Evolutionary conservation across 2,797 vertebrate species (phyloP).

Genomic region (Antrozous pallidus): DNA sequence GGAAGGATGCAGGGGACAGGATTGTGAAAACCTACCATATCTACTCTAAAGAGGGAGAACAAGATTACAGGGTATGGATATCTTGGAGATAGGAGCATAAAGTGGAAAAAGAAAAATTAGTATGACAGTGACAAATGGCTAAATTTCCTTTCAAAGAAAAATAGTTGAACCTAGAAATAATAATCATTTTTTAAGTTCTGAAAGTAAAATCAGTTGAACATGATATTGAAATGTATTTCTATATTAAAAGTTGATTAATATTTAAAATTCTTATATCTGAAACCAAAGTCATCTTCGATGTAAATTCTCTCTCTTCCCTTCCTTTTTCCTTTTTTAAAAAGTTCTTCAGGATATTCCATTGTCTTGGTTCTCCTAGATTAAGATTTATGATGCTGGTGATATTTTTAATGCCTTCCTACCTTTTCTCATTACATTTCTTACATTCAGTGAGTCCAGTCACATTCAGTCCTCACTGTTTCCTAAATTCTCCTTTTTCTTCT

Average conservation of each 20-base stretch:
- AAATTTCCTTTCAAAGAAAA: conserved; percentile 41
- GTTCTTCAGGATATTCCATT: neutral
- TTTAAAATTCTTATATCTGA: neutral
- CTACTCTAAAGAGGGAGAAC: neutral
- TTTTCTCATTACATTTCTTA: neutral
- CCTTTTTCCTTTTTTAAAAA: fast-evolving
- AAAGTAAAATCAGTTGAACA: conserved; percentile 24
- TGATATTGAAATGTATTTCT: neutral
- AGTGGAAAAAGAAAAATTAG: conserved; percentile 54
- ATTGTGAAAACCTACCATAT: conserved; percentile 3
- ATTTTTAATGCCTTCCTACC: neutral
- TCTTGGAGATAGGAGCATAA: conserved; percentile 23
- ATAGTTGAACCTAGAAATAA: conserved; percentile 11
- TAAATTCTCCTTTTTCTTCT: neutral
- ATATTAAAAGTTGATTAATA: neutral
- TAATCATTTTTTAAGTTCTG: neutral
- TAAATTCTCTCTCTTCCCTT: neutral
- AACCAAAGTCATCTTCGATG: neutral
- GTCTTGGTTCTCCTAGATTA: neutral
- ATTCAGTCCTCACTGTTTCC: neutral
- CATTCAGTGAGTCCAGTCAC: neutral
- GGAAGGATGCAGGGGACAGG: neutral
- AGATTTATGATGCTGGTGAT: neutral
- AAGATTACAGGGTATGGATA: conserved; percentile 52
- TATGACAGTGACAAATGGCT: conserved; percentile 2